These are phyloP conservation scores for Hippocampus zosterae DNA, from an alignment of 2,113 vertebrate species.

Conservation along the genomic window DNA sequence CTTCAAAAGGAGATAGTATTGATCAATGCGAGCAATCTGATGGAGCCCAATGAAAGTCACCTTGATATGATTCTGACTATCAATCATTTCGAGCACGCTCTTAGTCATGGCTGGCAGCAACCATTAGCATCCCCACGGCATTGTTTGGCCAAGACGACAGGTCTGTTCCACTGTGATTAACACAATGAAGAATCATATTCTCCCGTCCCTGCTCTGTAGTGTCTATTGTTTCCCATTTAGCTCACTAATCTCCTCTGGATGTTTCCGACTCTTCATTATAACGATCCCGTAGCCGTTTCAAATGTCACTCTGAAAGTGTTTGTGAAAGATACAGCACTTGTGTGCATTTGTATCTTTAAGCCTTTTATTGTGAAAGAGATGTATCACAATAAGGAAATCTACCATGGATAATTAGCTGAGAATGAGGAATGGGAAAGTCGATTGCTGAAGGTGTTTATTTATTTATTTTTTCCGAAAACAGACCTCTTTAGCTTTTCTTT, in stretches of 20 bases:
- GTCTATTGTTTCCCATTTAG: constrained; percentile 61
- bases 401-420: constrained; percentile 59
- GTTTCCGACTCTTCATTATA: constrained; percentile 48
- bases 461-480: constrained; percentile 7
- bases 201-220: constrained; percentile 50
- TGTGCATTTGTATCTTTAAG: constrained; percentile 47
- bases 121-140: constrained; percentile 72
- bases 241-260: constrained; percentile 55
- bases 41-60: constrained; percentile 73
- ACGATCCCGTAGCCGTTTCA: constrained; percentile 52
- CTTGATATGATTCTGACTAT: constrained; percentile 75
- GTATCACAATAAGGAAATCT: constrained; percentile 65
- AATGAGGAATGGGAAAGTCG: constrained; percentile 55
- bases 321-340: constrained; percentile 30
- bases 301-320: constrained; percentile 44
- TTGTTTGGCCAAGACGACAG: constrained; percentile 66
- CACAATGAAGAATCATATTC: constrained; percentile 64
- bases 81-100: constrained; percentile 66
- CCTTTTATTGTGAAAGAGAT: constrained; percentile 42
- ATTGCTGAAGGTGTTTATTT: constrained; percentile 40
- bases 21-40: constrained; percentile 72
- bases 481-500: constrained; percentile 39
- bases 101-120: constrained; percentile 69
- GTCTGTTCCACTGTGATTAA: constrained; percentile 67
- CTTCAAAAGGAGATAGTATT: constrained; percentile 68